Base-by-base conservation (phyloP, 2,797 vertebrate species). In the Heliangelus exortis region DNA sequence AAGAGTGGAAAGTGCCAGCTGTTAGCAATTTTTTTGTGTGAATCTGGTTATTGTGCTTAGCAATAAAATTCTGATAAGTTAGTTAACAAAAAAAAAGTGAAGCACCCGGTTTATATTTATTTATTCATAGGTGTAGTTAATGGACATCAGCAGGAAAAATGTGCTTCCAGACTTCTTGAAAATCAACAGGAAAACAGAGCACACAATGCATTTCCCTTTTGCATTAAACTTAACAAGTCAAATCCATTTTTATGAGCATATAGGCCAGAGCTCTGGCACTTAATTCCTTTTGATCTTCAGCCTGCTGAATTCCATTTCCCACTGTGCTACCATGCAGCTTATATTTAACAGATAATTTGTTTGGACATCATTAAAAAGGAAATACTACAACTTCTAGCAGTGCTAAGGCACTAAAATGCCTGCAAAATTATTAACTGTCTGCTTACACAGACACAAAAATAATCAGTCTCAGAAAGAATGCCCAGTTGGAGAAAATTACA, bases 221-320 rank as follows among this genome's bases (percentile, higher is more conserved):
- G 84, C 85, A 80, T 96, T 93, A 85, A 95, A 96, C 84, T 95
- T 97, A 96, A 33, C 96, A 97, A 97, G 79, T 97, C 96, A 96
- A 96, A 97, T 97, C 93, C 96, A 13, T 97, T 97, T 95, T 97
- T 96, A 94, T 1, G 2, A 95, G 84, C 80, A 69, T 41, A 59
- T 58, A 66, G 84, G n/a, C 84, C 59, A 91, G 71, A 94, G 74
- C 62, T 92, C 67, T 94, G 76, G 72, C 79, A 84, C 85, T 96
- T 97, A 97, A 97, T 97, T 97, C 76, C 63, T 92, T 93, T 95
- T 96, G 93, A 96, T 97, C 94, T 92, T 95, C 94, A 0, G 15
- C 81, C 92, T 95, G 79, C 79, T 96, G 88, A 95, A 92, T 91
- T 97, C 90, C 10, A 14, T 92, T 94, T 97, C 88, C 83, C 61